phyloP scores from a whole-genome alignment of 1,140 invertebrate genomes.

The Danaus plexippus region DNA sequence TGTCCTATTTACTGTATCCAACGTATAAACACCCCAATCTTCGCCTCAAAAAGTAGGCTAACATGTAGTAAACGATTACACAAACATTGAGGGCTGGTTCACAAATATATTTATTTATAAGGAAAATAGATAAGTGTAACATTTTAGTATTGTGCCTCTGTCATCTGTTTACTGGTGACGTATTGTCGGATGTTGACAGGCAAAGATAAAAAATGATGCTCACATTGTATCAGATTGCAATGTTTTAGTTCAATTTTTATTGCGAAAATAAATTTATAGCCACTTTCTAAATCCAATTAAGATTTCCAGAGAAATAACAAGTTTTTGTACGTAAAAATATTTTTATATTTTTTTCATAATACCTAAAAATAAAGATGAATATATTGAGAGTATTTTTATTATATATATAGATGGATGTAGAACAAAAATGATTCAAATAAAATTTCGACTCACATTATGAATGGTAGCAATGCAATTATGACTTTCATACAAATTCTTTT shows the following conservation, averaged over 20 bases:
- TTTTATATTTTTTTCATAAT: too few species aligned
- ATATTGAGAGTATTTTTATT: too few species aligned
- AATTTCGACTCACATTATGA: too few species aligned
- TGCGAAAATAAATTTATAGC: too few species aligned
- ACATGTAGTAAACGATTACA: slow-evolving; percentile 38
- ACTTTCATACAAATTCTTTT: too few species aligned
- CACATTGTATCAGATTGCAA: slow-evolving; percentile 1
- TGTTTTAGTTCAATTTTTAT: neutral
- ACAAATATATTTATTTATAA: slow-evolving; percentile 34
- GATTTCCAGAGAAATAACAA: too few species aligned
- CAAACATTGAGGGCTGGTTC: slow-evolving; percentile 38
- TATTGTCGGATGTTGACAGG: slow-evolving; percentile 21
- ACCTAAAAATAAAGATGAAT: too few species aligned
- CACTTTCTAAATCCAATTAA: too few species aligned
- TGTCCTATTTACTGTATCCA: slow-evolving; percentile 20
- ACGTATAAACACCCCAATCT: slow-evolving; percentile 21
- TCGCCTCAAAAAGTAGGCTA: slow-evolving; percentile 31
- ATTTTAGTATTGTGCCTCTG: slow-evolving; percentile 32
- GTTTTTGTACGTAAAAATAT: too few species aligned
- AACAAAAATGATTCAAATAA: too few species aligned
- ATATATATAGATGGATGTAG: too few species aligned
- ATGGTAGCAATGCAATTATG: too few species aligned
- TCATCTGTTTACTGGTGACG: slow-evolving; percentile 24
- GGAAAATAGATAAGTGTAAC: slow-evolving; percentile 36
- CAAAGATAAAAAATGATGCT: slow-evolving; percentile 23